Evolutionary conservation across 1,140 invertebrate genomes (phyloP).

Genomic region (Archivesica marissinica): DNA sequence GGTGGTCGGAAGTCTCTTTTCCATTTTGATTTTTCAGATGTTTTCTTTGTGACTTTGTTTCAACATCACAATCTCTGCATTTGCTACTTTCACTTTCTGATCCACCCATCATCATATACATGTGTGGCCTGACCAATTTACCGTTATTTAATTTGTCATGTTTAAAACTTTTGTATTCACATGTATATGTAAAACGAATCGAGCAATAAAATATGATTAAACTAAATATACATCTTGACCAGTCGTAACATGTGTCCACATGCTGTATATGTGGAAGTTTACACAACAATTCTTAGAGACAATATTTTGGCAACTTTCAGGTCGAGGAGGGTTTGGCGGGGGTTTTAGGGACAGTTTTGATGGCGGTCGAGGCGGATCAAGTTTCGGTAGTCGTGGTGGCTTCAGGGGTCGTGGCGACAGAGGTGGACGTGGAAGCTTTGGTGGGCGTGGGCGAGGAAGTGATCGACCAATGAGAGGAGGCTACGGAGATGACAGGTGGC

Average conservation of each 20-base stretch:
- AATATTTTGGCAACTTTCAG: neutral
- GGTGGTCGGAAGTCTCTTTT: too few relatives aligned
- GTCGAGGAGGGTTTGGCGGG: constrained; percentile 7
- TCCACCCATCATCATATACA: too few relatives aligned
- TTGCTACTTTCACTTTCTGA: too few relatives aligned
- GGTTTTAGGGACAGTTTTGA: constrained; percentile 9
- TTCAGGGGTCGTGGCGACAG: constrained; percentile 5
- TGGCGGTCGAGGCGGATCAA: constrained; percentile 4
- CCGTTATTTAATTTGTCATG: too few relatives aligned
- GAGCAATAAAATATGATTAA: too few relatives aligned
- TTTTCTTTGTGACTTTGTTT: too few relatives aligned
- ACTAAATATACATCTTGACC: neutral
- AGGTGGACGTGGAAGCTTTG: constrained; percentile 15
- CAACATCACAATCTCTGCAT: too few relatives aligned
- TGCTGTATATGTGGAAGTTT: neutral
- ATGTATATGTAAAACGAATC: too few relatives aligned
- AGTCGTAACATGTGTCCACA: neutral
- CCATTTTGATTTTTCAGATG: too few relatives aligned
- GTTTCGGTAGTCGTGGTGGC: constrained; percentile 16
- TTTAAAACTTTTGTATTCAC: neutral
- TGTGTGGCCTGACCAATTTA: too few relatives aligned
- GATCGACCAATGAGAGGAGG: constrained; percentile 7
- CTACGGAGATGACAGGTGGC: constrained; percentile 42
- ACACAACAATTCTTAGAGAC: neutral
- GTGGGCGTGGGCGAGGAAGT: constrained; percentile 16